Conservation (phyloP, 2,797 vertebrate species). For the Macropodus opercularis region DNA sequence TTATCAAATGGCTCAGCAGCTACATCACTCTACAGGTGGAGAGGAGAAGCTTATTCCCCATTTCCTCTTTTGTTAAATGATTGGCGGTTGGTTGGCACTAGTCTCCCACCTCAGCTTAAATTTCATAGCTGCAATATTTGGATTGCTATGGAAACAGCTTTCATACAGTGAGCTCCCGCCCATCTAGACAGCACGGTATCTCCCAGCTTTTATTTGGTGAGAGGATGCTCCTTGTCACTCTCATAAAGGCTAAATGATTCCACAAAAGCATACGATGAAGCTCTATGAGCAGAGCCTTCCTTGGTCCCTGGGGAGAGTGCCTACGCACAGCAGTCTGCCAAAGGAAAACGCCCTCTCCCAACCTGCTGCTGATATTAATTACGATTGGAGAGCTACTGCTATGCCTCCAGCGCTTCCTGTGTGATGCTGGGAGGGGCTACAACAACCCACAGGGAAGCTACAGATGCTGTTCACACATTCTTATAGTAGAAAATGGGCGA, state of each 20-base stretch:
- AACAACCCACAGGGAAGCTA: slow-evolving; percentile 31
- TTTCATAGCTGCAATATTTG: slow-evolving; percentile 71
- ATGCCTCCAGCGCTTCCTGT: slow-evolving; percentile 60
- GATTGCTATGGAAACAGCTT: slow-evolving; percentile 80
- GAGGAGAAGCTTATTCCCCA: slow-evolving; percentile 46
- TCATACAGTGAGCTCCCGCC: slow-evolving; percentile 34
- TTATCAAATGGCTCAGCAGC: slow-evolving; percentile 42
- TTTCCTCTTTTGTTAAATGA: slow-evolving; percentile 68
- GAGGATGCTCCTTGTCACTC: slow-evolving; percentile 62
- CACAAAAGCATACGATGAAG: slow-evolving; percentile 61
- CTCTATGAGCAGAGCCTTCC: slow-evolving; percentile 42
- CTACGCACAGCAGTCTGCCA: slow-evolving; percentile 63
- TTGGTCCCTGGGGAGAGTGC: slow-evolving; percentile 65
- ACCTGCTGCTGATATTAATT: slow-evolving; percentile 81
- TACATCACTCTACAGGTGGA: slow-evolving; percentile 41
- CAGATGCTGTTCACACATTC: slow-evolving; percentile 60
- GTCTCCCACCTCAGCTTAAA: slow-evolving; percentile 54
- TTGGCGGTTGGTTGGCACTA: slow-evolving; percentile 61
- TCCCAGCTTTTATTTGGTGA: slow-evolving; percentile 62
- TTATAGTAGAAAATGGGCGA: slow-evolving; percentile 30
- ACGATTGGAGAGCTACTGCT: slow-evolving; percentile 49
- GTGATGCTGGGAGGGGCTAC: slow-evolving; percentile 39
- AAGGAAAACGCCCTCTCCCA: slow-evolving; percentile 61
- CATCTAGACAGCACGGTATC: slow-evolving; percentile 51
- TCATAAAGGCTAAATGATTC: slow-evolving; percentile 75